phyloP scores from a whole-genome alignment of 2,888 invertebrate genomes.

The Eupeodes luniger region DNA sequence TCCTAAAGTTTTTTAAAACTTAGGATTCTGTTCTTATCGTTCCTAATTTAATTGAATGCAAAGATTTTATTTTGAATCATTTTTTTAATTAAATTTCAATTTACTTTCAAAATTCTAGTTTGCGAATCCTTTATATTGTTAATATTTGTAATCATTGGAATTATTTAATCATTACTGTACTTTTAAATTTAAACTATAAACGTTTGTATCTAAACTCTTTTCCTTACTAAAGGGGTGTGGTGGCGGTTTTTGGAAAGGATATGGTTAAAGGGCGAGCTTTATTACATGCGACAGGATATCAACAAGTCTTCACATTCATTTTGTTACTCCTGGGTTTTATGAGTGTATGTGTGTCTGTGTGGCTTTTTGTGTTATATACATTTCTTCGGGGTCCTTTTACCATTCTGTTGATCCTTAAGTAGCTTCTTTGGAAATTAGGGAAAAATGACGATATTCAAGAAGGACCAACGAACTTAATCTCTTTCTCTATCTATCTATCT shows the following conservation, averaged over 20 bases:
- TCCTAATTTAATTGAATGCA: neutral
- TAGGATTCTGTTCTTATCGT: neutral
- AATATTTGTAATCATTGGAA: no score
- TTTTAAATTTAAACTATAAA: neutral
- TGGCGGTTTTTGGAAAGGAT: conserved; percentile 45
- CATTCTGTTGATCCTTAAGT: conserved; percentile 48
- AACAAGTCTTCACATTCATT: conserved; percentile 71
- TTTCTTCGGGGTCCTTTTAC: conserved; percentile 23
- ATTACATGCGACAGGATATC: conserved; percentile 75
- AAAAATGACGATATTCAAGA: conserved; percentile 34
- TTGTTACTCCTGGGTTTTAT: conserved; percentile 16
- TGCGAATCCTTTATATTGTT: no score
- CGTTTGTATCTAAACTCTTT: conserved; percentile 13
- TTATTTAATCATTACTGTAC: no score
- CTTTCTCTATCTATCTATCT: neutral
- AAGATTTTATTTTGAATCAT: neutral
- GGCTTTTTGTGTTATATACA: neutral
- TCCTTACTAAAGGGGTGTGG: conserved; percentile 23
- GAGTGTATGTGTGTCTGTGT: conserved; percentile 11
- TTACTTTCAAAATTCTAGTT: neutral
- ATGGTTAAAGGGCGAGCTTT: conserved; percentile 58
- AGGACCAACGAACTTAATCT: conserved; percentile 19
- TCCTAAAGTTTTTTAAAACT: conserved; percentile 35
- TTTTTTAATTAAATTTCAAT: neutral
- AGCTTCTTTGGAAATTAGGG: conserved; percentile 42